phyloP scores from a whole-genome alignment of 2,797 vertebrate species.

The Acanthurus lineatus region DNA sequence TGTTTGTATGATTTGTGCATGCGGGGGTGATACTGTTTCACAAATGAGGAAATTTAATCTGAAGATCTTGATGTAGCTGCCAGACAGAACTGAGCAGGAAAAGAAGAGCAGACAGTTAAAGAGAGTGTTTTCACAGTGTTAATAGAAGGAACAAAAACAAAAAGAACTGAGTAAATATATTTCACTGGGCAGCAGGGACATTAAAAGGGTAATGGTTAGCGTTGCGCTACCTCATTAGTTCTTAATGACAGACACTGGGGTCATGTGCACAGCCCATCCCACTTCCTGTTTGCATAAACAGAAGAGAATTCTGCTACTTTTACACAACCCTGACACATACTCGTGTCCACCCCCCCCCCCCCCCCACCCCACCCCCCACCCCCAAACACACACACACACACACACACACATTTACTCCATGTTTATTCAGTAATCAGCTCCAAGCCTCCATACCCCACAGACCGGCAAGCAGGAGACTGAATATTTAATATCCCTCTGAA shows the following conservation, averaged over 20 bases:
- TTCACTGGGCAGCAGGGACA: constrained; percentile 1
- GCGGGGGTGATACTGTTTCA: not conserved
- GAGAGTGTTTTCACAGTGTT: not conserved
- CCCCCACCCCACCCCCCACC: constrained; percentile 7
- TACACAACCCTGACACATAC: constrained; percentile 12
- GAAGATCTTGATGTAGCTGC: not conserved
- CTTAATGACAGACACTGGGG: constrained; percentile 52
- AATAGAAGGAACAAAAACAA: not conserved
- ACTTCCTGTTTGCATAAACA: constrained; percentile 49
- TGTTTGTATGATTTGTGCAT: constrained; percentile 12
- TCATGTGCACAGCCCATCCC: constrained; percentile 21
- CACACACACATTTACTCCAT: constrained; percentile 23
- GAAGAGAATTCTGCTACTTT: constrained; percentile 30
- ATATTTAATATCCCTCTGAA: constrained; percentile 76
- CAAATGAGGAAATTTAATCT: constrained; percentile 26
- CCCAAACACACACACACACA: constrained; percentile 19
- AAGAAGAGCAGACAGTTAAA: not conserved
- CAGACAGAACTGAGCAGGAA: constrained; percentile 10
- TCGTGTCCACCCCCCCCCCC: constrained; percentile 14
- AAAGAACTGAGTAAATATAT: constrained; percentile 10
- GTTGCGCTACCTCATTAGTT: constrained; percentile 60
- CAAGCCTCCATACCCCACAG: constrained; percentile 37
- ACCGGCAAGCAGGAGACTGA: constrained; percentile 59
- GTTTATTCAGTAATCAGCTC: constrained; percentile 62
- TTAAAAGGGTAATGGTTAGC: constrained; percentile 28